phyloP scores from a whole-genome alignment of 2,113 vertebrate genomes.

The Oryzias curvinotus region DNA sequence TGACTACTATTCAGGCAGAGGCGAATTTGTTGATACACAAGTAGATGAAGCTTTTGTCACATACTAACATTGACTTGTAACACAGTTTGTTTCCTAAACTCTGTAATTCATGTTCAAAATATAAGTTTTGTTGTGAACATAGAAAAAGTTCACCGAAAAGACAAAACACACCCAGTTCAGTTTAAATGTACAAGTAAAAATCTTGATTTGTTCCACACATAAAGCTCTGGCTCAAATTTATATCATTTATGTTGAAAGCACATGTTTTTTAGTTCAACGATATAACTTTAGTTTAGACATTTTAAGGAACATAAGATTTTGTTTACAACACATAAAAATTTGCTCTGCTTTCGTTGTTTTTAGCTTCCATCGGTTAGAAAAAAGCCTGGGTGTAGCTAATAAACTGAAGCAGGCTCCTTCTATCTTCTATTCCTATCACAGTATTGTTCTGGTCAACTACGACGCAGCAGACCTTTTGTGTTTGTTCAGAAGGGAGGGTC shows the following conservation, averaged over 20 bases:
- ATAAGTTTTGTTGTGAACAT: no score
- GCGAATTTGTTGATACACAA: no score
- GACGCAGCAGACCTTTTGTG: not conserved
- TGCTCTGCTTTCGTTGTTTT: not conserved
- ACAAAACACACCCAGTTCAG: no score
- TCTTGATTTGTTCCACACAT: no score
- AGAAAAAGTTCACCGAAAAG: no score
- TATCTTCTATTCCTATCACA: not conserved
- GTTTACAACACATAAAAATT: not conserved
- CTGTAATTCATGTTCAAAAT: no score
- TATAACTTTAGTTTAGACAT: not conserved
- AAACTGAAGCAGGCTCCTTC: no score
- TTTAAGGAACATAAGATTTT: not conserved
- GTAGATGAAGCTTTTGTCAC: no score
- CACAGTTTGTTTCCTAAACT: no score
- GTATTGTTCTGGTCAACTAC: not conserved
- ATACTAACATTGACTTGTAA: no score
- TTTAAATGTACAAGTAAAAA: no score
- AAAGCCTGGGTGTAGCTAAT: not conserved
- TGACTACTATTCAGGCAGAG: conserved; percentile 10
- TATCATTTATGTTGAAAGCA: not conserved
- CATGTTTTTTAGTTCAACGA: not conserved
- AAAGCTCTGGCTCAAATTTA: no score
- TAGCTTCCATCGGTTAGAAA: not conserved
- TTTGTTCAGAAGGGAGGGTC: conserved; percentile 28